phyloP scores from a whole-genome alignment of 2,113 vertebrate species.

The Stictonetta naevosa region DNA sequence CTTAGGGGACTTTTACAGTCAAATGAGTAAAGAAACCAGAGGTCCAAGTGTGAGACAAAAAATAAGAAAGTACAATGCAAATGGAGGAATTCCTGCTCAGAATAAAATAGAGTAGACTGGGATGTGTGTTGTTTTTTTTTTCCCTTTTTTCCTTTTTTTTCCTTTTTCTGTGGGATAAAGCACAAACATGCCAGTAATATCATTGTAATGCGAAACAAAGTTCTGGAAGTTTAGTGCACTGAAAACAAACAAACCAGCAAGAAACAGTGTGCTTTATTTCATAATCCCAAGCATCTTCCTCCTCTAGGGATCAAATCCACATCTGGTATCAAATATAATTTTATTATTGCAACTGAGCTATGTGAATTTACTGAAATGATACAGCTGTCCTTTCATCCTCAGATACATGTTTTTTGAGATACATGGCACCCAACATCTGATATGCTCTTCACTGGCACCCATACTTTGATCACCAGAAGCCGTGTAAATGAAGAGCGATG shows the following conservation, averaged over 20 bases:
- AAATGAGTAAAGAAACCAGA: neutral
- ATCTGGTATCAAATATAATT: slow-evolving; percentile 26
- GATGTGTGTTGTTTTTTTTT: neutral
- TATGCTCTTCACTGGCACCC: neutral
- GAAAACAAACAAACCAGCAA: slow-evolving; percentile 34
- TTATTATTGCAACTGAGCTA: neutral
- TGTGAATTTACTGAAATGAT: neutral
- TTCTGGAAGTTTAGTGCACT: neutral
- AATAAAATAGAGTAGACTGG: neutral
- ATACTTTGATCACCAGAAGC: neutral
- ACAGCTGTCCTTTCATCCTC: neutral
- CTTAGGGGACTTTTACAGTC: neutral
- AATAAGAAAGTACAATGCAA: neutral
- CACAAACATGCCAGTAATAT: neutral
- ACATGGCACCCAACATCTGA: neutral
- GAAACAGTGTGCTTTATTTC: neutral
- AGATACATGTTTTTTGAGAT: neutral
- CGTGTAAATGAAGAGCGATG: rapidly evolving
- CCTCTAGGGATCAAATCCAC: slow-evolving; percentile 3
- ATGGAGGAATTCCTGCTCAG: neutral
- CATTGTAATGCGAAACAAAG: slow-evolving; percentile 35
- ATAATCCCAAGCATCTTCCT: neutral
- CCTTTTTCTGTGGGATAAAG: neutral
- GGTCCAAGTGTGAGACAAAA: neutral
- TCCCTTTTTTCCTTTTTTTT: neutral